These are phyloP conservation scores for Phycodurus eques DNA, from an alignment of 2,113 vertebrate species.

Conservation along the genomic window DNA sequence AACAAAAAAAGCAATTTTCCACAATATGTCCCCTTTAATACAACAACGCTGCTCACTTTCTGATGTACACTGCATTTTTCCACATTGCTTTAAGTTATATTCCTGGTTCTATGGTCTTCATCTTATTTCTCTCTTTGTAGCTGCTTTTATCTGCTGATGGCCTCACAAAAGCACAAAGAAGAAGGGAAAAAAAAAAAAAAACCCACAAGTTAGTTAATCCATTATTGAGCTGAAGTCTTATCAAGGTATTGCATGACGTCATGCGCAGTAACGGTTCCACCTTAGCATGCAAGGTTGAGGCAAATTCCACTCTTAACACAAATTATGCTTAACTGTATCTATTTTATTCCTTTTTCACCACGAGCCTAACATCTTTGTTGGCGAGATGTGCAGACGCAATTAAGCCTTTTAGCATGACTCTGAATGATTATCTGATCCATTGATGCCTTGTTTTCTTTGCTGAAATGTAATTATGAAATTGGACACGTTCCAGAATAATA, in stretches of 20 bases:
- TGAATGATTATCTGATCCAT: conserved; percentile 26
- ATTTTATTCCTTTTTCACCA: not conserved
- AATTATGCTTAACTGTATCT: not conserved
- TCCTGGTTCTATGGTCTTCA: too few species aligned
- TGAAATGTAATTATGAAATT: conserved; percentile 52
- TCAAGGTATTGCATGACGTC: not conserved
- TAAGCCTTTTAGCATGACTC: not conserved
- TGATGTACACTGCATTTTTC: too few species aligned
- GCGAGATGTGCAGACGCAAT: not conserved
- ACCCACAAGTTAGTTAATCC: not conserved
- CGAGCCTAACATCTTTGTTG: not conserved
- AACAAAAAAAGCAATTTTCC: too few species aligned
- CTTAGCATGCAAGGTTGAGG: not conserved
- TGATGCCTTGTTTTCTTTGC: conserved; percentile 29
- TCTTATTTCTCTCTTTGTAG: too few species aligned
- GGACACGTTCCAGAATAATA: conserved; percentile 54
- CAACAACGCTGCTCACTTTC: too few species aligned
- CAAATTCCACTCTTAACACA: not conserved
- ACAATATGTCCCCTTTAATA: too few species aligned
- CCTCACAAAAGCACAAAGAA: not conserved
- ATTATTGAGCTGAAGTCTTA: not conserved
- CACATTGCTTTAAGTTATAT: too few species aligned
- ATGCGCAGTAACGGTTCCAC: not conserved
- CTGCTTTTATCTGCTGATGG: not conserved
- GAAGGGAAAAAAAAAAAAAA: not conserved